Percentiles rank a stretch among this genome's conserved stretches.
These are phyloP conservation scores for Odontophorus gujanensis DNA, from an alignment of 2,113 vertebrate species.

Conservation along the genomic window DNA sequence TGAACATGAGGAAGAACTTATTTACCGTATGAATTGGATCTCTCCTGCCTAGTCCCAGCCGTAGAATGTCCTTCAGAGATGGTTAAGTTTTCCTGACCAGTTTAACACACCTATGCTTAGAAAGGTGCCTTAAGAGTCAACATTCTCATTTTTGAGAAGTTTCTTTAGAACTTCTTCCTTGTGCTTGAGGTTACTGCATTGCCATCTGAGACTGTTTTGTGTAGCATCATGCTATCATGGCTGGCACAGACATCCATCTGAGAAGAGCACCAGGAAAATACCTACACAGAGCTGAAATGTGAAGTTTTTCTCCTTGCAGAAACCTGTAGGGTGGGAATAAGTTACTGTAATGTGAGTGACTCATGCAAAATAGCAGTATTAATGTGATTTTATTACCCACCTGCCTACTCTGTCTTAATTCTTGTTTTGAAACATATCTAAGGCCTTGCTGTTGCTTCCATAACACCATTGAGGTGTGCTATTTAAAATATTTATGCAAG, in stretches of 20 bases:
- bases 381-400: background rate
- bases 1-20: too few relatives aligned
- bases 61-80: background rate
- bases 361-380: background rate
- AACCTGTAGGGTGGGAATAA: background rate
- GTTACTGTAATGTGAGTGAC: background rate
- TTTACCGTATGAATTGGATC: background rate
- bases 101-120: too few relatives aligned
- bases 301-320: background rate
- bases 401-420: background rate
- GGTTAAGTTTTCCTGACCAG: background rate
- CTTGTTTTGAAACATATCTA: background rate
- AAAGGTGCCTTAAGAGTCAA: accelerated
- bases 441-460: background rate
- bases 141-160: background rate
- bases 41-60: background rate
- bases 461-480: background rate
- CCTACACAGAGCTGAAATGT: accelerated
- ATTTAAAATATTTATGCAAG: background rate
- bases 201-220: background rate
- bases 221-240: background rate
- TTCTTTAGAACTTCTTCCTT: background rate
- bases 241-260: accelerated
- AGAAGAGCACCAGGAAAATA: background rate
- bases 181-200: background rate